phyloP scores from a whole-genome alignment of 2,797 vertebrate genomes.

The Sebastes trivittatus region DNA sequence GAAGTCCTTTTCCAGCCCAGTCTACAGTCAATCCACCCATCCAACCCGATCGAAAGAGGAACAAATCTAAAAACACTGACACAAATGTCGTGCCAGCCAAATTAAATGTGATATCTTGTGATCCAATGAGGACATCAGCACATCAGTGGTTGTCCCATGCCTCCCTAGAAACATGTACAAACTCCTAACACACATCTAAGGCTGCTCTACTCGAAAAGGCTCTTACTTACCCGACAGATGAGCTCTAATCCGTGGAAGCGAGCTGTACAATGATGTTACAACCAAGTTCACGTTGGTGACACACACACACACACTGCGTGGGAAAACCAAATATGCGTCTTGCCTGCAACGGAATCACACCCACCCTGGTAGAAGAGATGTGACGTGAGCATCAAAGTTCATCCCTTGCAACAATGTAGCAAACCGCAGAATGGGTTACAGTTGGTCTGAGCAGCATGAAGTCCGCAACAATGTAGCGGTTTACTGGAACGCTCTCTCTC shows the following conservation, averaged over 20 bases:
- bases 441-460: background rate
- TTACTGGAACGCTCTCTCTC: background rate
- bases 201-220: background rate
- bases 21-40: background rate
- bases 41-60: too few relatives aligned
- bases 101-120: conserved; percentile 18
- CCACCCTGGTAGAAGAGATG: background rate
- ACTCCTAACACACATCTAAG: background rate
- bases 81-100: background rate
- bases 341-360: background rate
- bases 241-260: conserved; percentile 28
- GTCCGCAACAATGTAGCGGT: conserved; percentile 1
- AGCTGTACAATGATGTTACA: conserved; percentile 41
- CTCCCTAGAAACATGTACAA: background rate
- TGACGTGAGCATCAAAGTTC: background rate
- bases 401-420: background rate
- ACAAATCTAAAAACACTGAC: background rate
- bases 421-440: rapidly evolving
- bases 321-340: background rate
- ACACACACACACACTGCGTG: conserved; percentile 7
- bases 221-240: conserved; percentile 56
- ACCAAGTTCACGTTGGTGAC: conserved; percentile 48
- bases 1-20: background rate
- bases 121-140: background rate
- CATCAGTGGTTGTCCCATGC: background rate